Evolutionary conservation across 2,888 invertebrate species (phyloP), one percentile per base, ranked within the genome.

Genomic region (Nomada ferruginata): DNA sequence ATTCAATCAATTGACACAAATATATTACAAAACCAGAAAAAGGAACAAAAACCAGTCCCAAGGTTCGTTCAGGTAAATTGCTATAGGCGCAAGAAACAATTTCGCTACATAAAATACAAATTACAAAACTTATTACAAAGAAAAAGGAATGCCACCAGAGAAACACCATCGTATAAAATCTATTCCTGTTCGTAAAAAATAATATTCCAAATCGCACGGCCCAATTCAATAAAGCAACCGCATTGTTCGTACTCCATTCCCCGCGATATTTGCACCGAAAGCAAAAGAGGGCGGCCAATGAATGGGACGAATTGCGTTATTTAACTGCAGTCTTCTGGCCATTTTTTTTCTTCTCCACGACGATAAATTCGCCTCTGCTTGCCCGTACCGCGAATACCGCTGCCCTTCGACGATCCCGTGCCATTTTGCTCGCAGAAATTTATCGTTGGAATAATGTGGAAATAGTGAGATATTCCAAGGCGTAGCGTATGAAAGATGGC

Each of bases 401-500:
- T n/a, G n/a, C 42, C 50, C 53, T 65, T 53, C 68, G 87, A 87
- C 85, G 84, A 89, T 90, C 90, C 85, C 87, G 69, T 83, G 85
- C 85, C 85, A 87, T 90, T 89, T 89, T 87, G 85, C 82, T 76
- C 77, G 77, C 18, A 36, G 77, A 90, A 89, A 91, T 90, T 91
- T 90, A 90, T 91, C 87, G 87, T 82, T 76, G 86, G 89, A 91
- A 90, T 91, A 92, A 91, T 89, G 88, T 83, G 86, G 76, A 89
- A 90, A 89, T 89, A 89, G 90, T 87, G 89, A 87, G 86, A 90
- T 88, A 75, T 70, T 79, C 71, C 44, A 23, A 23, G 65, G 59
- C 44, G n/a, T 23, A 57, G 29, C 57, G 11, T 55, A 63, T 68
- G 60, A 81, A 75, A 70, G 61, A 66, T 75, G 52, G 50, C 44